These are phyloP conservation scores for Drosophila testacea DNA, from an alignment of 2,888 invertebrate genomes.

Conservation along the genomic window DNA sequence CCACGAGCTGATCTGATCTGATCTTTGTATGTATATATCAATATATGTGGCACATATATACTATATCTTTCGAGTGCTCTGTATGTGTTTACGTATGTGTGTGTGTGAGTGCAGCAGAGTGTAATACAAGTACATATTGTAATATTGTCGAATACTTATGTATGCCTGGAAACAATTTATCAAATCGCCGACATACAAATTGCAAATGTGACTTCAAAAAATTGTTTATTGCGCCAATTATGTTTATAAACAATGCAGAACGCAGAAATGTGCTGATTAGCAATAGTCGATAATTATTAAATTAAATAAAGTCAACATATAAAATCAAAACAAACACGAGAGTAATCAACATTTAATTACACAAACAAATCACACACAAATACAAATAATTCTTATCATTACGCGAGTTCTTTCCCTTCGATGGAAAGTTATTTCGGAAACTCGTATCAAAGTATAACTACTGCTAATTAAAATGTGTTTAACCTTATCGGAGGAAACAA, in stretches of 20 bases:
- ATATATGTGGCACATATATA: slow-evolving; percentile 33
- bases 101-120: slow-evolving; percentile 30
- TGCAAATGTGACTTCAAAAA: slow-evolving; percentile 62
- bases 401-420: not conserved
- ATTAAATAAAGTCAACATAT: slow-evolving; percentile 61
- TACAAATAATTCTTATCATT: slow-evolving; percentile 9
- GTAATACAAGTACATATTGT: slow-evolving; percentile 22
- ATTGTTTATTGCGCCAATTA: slow-evolving; percentile 76
- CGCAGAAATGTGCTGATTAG: slow-evolving; percentile 71
- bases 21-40: slow-evolving; percentile 40
- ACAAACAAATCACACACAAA: not conserved
- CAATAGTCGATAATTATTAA: slow-evolving; percentile 75
- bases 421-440: not conserved
- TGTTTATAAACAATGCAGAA: slow-evolving; percentile 67
- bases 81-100: slow-evolving; percentile 27
- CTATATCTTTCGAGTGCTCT: slow-evolving; percentile 10
- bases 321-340: slow-evolving; percentile 29
- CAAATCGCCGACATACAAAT: slow-evolving; percentile 61
- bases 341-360: too few relatives aligned
- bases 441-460: slow-evolving; percentile 2
- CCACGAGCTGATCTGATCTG: slow-evolving; percentile 28
- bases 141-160: slow-evolving; percentile 21
- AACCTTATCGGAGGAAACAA: slow-evolving; percentile 1
- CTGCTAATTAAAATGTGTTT: slow-evolving; percentile 13
- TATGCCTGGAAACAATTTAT: slow-evolving; percentile 62